A percentile compares a stretch with the other conserved stretches of the same genome.
Evolutionary conservation across 2,113 vertebrate genomes (phyloP).

Genomic region (Brevimyrus niger): DNA sequence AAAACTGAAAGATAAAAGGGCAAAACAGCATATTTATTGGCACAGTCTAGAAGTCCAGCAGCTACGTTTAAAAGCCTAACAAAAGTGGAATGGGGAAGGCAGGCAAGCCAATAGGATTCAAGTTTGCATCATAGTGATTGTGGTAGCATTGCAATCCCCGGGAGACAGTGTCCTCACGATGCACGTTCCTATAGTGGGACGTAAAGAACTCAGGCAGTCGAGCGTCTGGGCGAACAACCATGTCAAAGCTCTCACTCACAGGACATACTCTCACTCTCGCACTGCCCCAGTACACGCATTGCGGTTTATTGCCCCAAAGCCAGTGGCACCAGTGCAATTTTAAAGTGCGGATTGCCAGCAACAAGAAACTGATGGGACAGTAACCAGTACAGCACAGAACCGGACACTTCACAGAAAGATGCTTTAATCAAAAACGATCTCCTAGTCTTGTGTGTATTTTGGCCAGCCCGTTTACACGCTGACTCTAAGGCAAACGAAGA

Average conservation of each 20-base stretch:
- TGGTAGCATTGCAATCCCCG: slow-evolving; percentile 13
- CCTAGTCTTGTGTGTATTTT: not conserved
- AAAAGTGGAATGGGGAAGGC: slow-evolving; percentile 25
- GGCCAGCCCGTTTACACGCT: not conserved
- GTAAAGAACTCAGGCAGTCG: slow-evolving; percentile 44
- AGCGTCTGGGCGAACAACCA: slow-evolving; percentile 33
- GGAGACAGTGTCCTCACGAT: not conserved
- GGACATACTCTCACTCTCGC: slow-evolving; percentile 20
- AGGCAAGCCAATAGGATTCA: slow-evolving; percentile 20
- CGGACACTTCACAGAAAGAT: not conserved
- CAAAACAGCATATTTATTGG: slow-evolving; percentile 23
- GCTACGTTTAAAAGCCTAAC: slow-evolving; percentile 29
- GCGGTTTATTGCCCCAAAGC: not conserved
- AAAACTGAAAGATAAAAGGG: slow-evolving; percentile 32
- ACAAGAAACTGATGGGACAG: not conserved
- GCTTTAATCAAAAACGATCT: not conserved
- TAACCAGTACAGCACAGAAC: not conserved
- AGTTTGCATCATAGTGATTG: slow-evolving; percentile 37
- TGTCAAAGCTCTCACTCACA: not conserved
- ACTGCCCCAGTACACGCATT: slow-evolving; percentile 6
- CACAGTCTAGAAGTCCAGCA: not conserved
- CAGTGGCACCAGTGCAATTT: not conserved
- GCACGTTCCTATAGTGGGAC: slow-evolving; percentile 23
- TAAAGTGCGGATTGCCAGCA: not conserved
- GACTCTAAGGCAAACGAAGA: not conserved